Evolutionary conservation across 1,140 invertebrate genomes (phyloP).

Genomic region (Tetragnatha versicolor): DNA sequence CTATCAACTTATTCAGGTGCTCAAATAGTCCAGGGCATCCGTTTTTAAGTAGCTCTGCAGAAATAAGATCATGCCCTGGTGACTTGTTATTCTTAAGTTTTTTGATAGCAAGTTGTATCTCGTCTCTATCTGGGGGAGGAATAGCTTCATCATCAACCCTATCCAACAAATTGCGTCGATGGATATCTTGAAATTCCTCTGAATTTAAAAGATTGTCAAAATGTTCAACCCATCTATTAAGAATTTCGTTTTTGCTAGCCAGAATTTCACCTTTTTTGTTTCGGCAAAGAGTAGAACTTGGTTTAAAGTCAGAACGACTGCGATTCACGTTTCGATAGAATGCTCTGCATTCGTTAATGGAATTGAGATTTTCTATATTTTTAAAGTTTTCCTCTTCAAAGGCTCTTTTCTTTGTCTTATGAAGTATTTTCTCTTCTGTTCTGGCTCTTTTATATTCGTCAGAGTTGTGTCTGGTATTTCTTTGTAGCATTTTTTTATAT

Average conservation of each 20-base stretch:
- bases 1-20: background rate
- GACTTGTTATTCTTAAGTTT: background rate
- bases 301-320: too few relatives aligned
- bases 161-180: background rate
- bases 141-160: background rate
- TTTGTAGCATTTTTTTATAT: too few relatives aligned
- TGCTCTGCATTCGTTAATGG: too few relatives aligned
- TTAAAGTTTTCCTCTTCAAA: too few relatives aligned
- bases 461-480: too few relatives aligned
- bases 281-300: too few relatives aligned
- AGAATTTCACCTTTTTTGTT: too few relatives aligned
- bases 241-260: background rate
- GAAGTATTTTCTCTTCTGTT: too few relatives aligned
- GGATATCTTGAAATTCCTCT: background rate
- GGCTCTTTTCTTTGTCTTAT: too few relatives aligned
- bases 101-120: background rate
- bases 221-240: background rate
- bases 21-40: background rate
- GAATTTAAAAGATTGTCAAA: background rate
- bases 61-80: background rate
- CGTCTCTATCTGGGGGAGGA: background rate
- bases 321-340: too few relatives aligned
- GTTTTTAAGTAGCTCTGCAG: background rate
- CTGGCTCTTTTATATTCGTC: too few relatives aligned
- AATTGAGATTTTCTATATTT: too few relatives aligned